Base-by-base conservation (phyloP, 2,888 invertebrate genomes). In the Nephrocerus scutellatus region DNA sequence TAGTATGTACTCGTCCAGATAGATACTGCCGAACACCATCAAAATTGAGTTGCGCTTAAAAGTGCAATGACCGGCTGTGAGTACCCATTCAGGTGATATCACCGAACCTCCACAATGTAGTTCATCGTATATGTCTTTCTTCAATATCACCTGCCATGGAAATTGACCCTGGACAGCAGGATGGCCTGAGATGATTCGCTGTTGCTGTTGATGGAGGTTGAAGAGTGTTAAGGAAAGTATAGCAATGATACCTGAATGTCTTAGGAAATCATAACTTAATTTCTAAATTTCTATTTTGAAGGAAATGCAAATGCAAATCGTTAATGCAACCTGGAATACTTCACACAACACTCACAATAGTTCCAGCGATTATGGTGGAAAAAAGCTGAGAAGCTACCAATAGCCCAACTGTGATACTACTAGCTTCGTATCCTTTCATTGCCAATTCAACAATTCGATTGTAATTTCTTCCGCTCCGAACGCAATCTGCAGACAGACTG, bases 71-170 rank as follows among this genome's bases (percentile, higher is more conserved):
- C 56, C 66, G 2, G 66, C 67, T 0, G 66, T 67, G 0, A 65
- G 44, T n/a, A 67, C 62, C 59, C 62, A 64, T 2, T 25, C 39
- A 7, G 44, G 24, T 0, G 57, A 50, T 8, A 66, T 57, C 4
- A 66, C 55, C 0, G 63, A 65, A n/a, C 57, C 66, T 3, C 66
- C 66, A 39, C 66, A 66, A 5, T 52, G 48, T 13, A 66, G 26
- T 22, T 53, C 54, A 36, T 63, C 62, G 21, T 48, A 40, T 21
- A 50, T 50, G 39, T 59, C 53, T 6, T 53, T 50, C 36, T 62
- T 63, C 1, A 65, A 36, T 35, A 66, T 53, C 7, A 62, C 66
- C 41, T 66, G 65, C 62, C 63, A 65, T 5, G 66, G 66, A 25
- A 66, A 59, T 40, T 60, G 62, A 2, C 59, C 63, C 0, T 6